Evolutionary conservation across 2,888 invertebrate species (phyloP).

Genomic region (Panorpa germanica): DNA sequence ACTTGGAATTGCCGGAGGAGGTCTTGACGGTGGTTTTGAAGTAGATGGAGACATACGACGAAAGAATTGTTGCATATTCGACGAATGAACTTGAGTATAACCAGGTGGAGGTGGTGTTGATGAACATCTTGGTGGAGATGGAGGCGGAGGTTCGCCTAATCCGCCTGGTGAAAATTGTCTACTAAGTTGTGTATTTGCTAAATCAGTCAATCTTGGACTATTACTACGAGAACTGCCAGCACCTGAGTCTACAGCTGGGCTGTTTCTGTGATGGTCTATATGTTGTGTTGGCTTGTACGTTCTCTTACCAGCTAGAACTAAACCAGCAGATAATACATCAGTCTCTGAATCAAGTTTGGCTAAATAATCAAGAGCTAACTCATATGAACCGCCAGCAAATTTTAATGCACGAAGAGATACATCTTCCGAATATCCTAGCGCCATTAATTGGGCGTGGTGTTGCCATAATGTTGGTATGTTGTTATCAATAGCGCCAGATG

Average conservation of each 20-base stretch:
- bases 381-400: conserved; percentile 48
- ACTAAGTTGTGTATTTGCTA: conserved; percentile 29
- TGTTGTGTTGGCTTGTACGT: conserved; percentile 56
- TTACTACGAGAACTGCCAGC: conserved; percentile 80
- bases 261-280: conserved; percentile 51
- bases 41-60: conserved; percentile 62
- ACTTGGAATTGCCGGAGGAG: conserved; percentile 28
- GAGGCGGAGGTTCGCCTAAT: conserved; percentile 41
- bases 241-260: conserved; percentile 74
- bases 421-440: too few relatives aligned
- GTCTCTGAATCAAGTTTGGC: conserved; percentile 46
- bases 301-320: conserved; percentile 42
- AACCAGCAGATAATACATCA: conserved; percentile 33
- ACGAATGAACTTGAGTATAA: conserved; percentile 43
- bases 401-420: conserved; percentile 47
- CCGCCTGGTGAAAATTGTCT: conserved; percentile 46
- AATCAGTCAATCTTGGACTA: conserved; percentile 53
- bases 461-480: too few relatives aligned
- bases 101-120: conserved; percentile 42
- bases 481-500: too few relatives aligned
- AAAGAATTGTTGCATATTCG: conserved; percentile 48
- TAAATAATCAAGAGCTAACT: conserved; percentile 47
- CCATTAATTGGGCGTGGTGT: too few relatives aligned
- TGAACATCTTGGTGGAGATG: conserved; percentile 55
- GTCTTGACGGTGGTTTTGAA: conserved; percentile 36